Evolutionary conservation across 2,888 invertebrate genomes (phyloP), one percentile per base, ranked within the genome.

Genomic region (Pharmacophagus antenor): DNA sequence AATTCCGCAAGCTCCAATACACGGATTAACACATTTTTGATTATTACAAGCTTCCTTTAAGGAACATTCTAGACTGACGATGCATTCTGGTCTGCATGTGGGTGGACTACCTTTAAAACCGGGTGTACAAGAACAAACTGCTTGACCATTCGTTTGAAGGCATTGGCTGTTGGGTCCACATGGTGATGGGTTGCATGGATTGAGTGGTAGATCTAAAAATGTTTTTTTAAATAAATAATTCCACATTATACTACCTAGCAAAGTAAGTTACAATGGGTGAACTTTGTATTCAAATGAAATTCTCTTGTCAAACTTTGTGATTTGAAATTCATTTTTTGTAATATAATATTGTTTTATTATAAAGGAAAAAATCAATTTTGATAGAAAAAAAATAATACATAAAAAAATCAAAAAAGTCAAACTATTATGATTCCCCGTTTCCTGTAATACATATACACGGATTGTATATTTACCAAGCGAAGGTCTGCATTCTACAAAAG

Each of bases 111-210:
- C 96, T 61, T 93, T 88, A 76, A 93, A 96, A 64, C 93, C 93
- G 27, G 93, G 88, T 44, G 95, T 84, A 75, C 96, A 96, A 31
- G 95, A 93, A 77, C 96, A 96, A 52, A 94, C 93, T 46, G 95
- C 94, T 64, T 92, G 91, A 23, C 93, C 93, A 68, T 94, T 93
- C 15, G 92, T 91, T 71, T 94, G 93, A 68, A 93, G 92, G 73
- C 96, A 96, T 71, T 94, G 92, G 44, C 95, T 93, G 74, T 95
- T 94, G 17, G 94, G 93, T 49, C 96, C 96, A 76, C 96, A 96
- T 0, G 96, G 95, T 52, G 95, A 93, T 27, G 95, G 95, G 64
- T 93, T 88, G 73, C 96, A 96, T 20, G 95, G 94, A 80, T 94
- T 93, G 60, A 71, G 65, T 3, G 74, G 66, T 17, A 69, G 63